Evolutionary conservation across 2,797 vertebrate genomes (phyloP), one percentile per base, ranked within the genome.

Genomic region (Megalops cyprinoides): DNA sequence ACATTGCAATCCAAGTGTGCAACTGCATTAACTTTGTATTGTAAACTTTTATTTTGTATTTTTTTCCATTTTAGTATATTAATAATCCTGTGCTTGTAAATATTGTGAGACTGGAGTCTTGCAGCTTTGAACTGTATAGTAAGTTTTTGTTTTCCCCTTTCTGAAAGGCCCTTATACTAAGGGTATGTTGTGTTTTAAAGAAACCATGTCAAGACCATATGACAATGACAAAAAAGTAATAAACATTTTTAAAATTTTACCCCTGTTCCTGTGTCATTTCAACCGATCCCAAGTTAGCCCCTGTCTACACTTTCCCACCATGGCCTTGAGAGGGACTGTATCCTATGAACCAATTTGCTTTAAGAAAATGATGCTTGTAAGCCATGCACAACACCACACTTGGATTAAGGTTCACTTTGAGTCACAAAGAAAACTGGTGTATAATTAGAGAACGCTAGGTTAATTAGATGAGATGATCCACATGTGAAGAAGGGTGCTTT

Each of bases 131-230:
- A 88, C 80, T 93, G 91, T 90, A 92, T 82, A 90, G 88, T 87
- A 81, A 28, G 46, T 60, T 12, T n/a, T n/a, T n/a, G n/a, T n/a
- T 39, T 42, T 39, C 51, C 18, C 12, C 49, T 60, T 46, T 82
- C 88, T 85, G 81, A 81, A 84, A 89, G 85, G 86, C 90, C 91
- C 92, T 91, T 92, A 89, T 89, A 90, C 84, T 86, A 91, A 94
- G 93, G 89, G 93, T 89, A 82, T 78, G n/a, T 80, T 81, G 84
- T 87, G 85, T 88, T 85, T 53, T 87, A 79, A 88, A 81, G 85
- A 87, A 85, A 83, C 79, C 44, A 56, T 77, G 75, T 85, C 79
- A 89, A 81, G 77, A 86, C 85, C 82, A 85, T 86, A 86, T 90
- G 86, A 84, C 65, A 86, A 90, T 86, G 85, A 91, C 87, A 87